Conservation (phyloP, 2,113 vertebrate genomes). For the Corythornis cristatus region DNA sequence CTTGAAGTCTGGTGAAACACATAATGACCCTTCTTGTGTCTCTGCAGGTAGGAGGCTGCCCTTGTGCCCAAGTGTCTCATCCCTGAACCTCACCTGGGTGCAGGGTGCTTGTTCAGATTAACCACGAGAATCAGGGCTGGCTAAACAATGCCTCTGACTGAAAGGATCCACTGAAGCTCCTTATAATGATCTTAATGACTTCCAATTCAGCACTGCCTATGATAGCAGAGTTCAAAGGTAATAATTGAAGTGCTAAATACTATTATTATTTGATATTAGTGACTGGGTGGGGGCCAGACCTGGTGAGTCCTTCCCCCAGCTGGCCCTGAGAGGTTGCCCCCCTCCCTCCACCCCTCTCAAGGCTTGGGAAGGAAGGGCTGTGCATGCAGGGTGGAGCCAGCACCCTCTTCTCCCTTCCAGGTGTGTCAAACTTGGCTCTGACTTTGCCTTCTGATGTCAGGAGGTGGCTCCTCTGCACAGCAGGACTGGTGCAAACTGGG, state of each 20-base stretch:
- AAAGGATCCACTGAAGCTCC: conserved; percentile 50
- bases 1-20: conserved; percentile 51
- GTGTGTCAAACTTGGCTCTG: background rate
- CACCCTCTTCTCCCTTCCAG: background rate
- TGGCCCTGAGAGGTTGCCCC: conserved; percentile 28
- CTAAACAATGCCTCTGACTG: conserved; percentile 28
- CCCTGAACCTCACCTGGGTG: conserved; percentile 22
- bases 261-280: conserved; percentile 66
- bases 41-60: conserved; percentile 37
- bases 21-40: conserved; percentile 42
- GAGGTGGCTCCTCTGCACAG: background rate
- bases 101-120: conserved; percentile 48
- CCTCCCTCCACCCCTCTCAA: background rate
- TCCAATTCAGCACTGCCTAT: conserved; percentile 49
- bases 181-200: conserved; percentile 50
- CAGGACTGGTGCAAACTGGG: background rate
- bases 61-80: conserved; percentile 25
- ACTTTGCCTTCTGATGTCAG: background rate
- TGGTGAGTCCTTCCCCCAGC: background rate
- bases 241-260: conserved; percentile 59
- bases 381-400: background rate
- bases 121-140: conserved; percentile 19
- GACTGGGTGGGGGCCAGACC: conserved; percentile 34
- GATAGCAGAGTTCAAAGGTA: conserved; percentile 37
- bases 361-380: background rate